Conservation (phyloP, 1,140 invertebrate species). For the Ceratitis capitata region DNA sequence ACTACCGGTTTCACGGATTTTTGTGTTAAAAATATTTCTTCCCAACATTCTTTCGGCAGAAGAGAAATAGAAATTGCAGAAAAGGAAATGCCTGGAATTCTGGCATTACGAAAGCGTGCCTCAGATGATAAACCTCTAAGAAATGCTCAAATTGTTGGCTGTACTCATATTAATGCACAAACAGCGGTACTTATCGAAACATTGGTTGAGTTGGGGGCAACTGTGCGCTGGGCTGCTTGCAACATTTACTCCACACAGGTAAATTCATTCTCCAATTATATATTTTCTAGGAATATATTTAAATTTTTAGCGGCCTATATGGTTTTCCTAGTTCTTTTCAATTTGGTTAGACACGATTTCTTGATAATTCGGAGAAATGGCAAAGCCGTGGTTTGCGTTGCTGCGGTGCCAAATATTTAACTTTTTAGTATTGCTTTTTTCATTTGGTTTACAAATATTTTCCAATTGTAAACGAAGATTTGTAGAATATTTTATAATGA, state of each 20-base stretch:
- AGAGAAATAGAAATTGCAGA: constrained; percentile 97
- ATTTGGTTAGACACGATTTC: too few species aligned
- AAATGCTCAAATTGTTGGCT: constrained; percentile 94
- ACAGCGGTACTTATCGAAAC: constrained; percentile 97
- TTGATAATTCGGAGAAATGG: too few species aligned
- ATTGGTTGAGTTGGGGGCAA: constrained; percentile 85
- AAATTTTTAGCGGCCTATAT: too few species aligned
- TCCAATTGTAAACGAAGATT: too few species aligned
- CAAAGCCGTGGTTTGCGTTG: too few species aligned
- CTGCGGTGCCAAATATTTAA: too few species aligned
- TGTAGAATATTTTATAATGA: too few species aligned
- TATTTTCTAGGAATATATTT: too few species aligned
- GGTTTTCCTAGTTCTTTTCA: too few species aligned
- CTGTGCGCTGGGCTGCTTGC: constrained; percentile 94
- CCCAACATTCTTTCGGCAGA: constrained; percentile 80
- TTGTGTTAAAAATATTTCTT: constrained; percentile 86
- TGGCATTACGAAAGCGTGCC: constrained; percentile 89
- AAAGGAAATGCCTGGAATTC: constrained; percentile 98
- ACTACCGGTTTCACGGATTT: constrained; percentile 83
- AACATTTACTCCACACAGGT: constrained; percentile 98
- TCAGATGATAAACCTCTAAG: constrained; percentile 92
- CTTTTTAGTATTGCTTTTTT: too few species aligned
- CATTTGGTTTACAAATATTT: too few species aligned
- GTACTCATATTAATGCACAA: constrained; percentile 97
- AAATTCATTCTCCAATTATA: too few species aligned